Evolutionary conservation across 1,140 invertebrate genomes (phyloP), one percentile per base, ranked within the genome.

Genomic region (Zaprionus camerounensis): DNA sequence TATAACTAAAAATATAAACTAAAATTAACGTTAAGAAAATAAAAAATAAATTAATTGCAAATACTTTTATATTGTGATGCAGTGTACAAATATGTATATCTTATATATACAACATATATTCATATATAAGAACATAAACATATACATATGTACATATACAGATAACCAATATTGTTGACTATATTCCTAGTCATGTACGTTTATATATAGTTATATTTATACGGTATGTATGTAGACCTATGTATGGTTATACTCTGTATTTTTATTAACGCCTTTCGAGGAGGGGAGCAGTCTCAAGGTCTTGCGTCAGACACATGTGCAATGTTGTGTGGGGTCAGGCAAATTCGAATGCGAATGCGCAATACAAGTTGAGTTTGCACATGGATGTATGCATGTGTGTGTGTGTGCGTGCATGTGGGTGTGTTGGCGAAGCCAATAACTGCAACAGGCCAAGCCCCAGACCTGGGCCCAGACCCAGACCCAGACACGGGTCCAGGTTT

Each of bases 251-350:
- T 31, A 17, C 9, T 34, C 31, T 38, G 17, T 61, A 55, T 28
- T 3, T 24, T 15, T 61, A 44, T 49, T 24, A 51, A 24, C 46
- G 46, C 46, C 46, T 51, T 3, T 51, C 20, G 46, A 51, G 69
- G 41, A 78, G 55, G 57, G 68, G 66, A 86, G 78, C 77, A 67
- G 69, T 81, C 68, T 81, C 84, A 87, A 87, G 83, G 78, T 71
- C 76, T 75, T 70, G 56, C 61, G 81, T 80, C 84, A 88, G 57
- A 53, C 49, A 65, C 20, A 53, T 68, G 53, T 70, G 66, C 66
- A 74, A 88, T 88, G 84, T 86, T 86, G 83, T 88, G 83, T 88
- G 83, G 83, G 84, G 83, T 86, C 83, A 88, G 84, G 80, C 84
- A 78, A 80, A 88, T 71, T 65, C 66, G 44, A 71, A 46, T 56